Evolutionary conservation across 2,888 invertebrate genomes (phyloP).

Genomic region (Caenorhabditis becei): DNA sequence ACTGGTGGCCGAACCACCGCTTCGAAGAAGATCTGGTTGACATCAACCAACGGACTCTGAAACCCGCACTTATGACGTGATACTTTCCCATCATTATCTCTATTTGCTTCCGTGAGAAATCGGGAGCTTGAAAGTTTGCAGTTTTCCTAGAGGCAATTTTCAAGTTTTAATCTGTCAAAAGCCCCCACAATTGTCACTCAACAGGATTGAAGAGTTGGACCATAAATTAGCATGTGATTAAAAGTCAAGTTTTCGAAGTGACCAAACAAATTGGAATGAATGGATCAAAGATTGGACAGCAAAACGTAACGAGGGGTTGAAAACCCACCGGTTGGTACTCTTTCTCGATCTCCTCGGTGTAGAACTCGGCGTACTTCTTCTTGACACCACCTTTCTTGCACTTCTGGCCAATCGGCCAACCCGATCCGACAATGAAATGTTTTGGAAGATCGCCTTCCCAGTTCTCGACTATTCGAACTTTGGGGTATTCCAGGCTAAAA

Average conservation of each 20-base stretch:
- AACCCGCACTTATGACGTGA: background rate
- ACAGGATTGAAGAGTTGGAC: conserved; percentile 16
- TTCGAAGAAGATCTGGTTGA: conserved; percentile 42
- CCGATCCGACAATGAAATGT: conserved; percentile 54
- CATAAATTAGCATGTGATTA: conserved; percentile 47
- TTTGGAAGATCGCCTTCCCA: conserved; percentile 37
- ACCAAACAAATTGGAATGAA: conserved; percentile 9
- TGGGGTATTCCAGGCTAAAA: conserved; percentile 36
- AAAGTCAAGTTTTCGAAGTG: conserved; percentile 14
- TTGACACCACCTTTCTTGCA: conserved; percentile 46
- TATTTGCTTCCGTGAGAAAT: background rate
- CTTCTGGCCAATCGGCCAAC: conserved; percentile 59
- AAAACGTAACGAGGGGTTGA: too few relatives aligned
- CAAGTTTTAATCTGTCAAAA: conserved; percentile 6
- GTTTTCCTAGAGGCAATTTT: too few relatives aligned
- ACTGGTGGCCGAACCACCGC: conserved; percentile 25
- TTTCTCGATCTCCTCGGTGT: conserved; percentile 44
- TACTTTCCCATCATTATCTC: background rate
- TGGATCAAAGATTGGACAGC: background rate
- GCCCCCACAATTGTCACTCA: conserved; percentile 17
- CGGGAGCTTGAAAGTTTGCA: background rate
- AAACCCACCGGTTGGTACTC: conserved; percentile 33
- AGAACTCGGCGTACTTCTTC: conserved; percentile 37
- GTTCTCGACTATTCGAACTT: conserved; percentile 16
- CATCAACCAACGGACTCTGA: conserved; percentile 19